These are phyloP conservation scores for Pangasius macronema DNA, from an alignment of 2,797 vertebrate species.

Conservation along the genomic window DNA sequence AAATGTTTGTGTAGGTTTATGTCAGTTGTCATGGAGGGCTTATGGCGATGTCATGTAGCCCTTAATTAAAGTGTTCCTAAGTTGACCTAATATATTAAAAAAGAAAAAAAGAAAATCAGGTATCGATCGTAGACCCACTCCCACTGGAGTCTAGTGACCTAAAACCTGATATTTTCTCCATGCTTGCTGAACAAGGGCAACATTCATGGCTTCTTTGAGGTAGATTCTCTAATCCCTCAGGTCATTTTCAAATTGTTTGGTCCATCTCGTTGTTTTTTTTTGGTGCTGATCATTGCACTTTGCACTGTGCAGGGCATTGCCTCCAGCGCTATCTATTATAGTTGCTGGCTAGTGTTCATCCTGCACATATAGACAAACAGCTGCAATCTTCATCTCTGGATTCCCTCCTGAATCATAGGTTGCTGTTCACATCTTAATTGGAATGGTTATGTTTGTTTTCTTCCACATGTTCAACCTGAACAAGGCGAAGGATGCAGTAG, in stretches of 20 bases:
- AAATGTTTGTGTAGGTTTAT: too few species aligned
- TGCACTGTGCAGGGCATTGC: background rate
- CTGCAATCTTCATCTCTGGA: background rate
- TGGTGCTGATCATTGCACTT: background rate
- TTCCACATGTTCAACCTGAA: background rate
- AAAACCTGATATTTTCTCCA: too few species aligned
- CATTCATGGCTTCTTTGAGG: background rate
- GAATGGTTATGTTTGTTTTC: background rate
- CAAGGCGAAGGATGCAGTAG: background rate
- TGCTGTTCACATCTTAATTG: background rate
- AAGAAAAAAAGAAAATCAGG: too few species aligned
- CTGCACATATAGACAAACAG: background rate
- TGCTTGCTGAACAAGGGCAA: background rate
- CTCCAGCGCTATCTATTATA: background rate
- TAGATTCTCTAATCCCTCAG: background rate
- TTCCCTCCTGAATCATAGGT: background rate
- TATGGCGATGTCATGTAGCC: too few species aligned
- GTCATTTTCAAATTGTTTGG: background rate
- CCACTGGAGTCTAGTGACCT: too few species aligned
- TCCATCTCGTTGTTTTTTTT: background rate
- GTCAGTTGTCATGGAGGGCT: too few species aligned
- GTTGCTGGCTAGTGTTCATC: background rate
- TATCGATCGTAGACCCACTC: too few species aligned
- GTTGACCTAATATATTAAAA: too few species aligned
- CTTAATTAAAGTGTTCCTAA: too few species aligned